These are phyloP conservation scores for Heliornis fulica DNA, from an alignment of 2,113 vertebrate species.

Conservation along the genomic window DNA sequence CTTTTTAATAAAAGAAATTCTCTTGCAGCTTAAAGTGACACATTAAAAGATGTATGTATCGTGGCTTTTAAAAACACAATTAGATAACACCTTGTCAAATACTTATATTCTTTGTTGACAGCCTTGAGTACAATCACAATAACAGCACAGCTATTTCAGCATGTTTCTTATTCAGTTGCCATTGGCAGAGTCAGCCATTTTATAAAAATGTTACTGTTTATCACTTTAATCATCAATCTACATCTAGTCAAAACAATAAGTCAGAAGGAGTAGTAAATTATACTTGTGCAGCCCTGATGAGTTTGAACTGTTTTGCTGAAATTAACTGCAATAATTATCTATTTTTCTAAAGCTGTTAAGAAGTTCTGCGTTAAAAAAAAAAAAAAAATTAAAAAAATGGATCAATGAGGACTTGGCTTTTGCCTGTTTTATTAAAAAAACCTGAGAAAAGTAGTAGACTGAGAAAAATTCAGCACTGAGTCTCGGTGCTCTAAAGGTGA, in stretches of 20 bases:
- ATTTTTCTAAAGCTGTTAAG: slow-evolving; percentile 77
- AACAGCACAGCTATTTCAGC: slow-evolving; percentile 75
- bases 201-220: slow-evolving; percentile 80
- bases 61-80: slow-evolving; percentile 89
- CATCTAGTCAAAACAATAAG: slow-evolving; percentile 84
- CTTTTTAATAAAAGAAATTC: slow-evolving; percentile 81
- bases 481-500: neutral
- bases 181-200: slow-evolving; percentile 85
- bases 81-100: slow-evolving; percentile 92
- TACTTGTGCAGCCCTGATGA: slow-evolving; percentile 80
- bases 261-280: slow-evolving; percentile 83
- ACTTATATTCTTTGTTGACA: slow-evolving; percentile 84
- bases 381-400: neutral
- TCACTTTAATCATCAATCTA: slow-evolving; percentile 82
- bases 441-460: slow-evolving; percentile 4
- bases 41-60: slow-evolving; percentile 85
- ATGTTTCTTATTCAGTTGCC: slow-evolving; percentile 79
- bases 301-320: slow-evolving; percentile 84
- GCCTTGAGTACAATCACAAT: slow-evolving; percentile 77
- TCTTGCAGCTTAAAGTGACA: slow-evolving; percentile 78
- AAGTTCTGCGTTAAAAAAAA: slow-evolving; percentile 53
- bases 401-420: slow-evolving; percentile 19
- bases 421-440: slow-evolving; percentile 40
- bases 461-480: neutral
- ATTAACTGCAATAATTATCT: slow-evolving; percentile 82